Evolutionary conservation across 2,113 vertebrate genomes (phyloP).

Genomic region (Astatoreochromis straeleni): DNA sequence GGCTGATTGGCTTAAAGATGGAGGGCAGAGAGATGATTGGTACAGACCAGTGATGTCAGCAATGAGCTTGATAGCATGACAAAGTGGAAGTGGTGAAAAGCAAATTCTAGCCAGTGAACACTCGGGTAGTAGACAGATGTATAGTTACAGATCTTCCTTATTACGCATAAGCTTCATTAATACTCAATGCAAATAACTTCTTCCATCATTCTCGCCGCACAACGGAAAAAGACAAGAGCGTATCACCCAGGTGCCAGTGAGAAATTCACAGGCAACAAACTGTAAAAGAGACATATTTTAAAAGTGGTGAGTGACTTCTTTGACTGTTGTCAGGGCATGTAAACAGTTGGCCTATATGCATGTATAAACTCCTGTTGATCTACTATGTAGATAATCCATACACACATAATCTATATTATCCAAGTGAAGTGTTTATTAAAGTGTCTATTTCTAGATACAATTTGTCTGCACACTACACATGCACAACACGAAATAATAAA

Average conservation of each 20-base stretch:
- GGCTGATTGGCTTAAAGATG: neutral
- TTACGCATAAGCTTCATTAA: neutral
- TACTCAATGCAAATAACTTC: neutral
- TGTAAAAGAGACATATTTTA: neutral
- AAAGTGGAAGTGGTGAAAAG: neutral
- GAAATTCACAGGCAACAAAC: neutral
- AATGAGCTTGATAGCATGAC: neutral
- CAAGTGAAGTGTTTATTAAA: neutral
- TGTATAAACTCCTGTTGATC: neutral
- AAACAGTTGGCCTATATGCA: neutral
- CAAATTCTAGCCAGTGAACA: neutral
- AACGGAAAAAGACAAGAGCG: fast-evolving
- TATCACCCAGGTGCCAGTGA: neutral
- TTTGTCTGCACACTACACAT: neutral
- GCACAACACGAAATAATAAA: neutral
- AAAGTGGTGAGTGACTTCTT: neutral
- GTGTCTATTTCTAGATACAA: neutral
- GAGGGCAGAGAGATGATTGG: neutral
- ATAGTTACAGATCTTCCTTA: neutral
- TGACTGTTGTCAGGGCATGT: neutral
- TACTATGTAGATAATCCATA: neutral
- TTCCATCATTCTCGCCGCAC: fast-evolving
- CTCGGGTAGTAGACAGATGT: neutral
- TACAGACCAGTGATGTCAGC: neutral
- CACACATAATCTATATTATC: neutral